Evolutionary conservation across 2,888 invertebrate species (phyloP).

Genomic region (Xiphydria camelus): DNA sequence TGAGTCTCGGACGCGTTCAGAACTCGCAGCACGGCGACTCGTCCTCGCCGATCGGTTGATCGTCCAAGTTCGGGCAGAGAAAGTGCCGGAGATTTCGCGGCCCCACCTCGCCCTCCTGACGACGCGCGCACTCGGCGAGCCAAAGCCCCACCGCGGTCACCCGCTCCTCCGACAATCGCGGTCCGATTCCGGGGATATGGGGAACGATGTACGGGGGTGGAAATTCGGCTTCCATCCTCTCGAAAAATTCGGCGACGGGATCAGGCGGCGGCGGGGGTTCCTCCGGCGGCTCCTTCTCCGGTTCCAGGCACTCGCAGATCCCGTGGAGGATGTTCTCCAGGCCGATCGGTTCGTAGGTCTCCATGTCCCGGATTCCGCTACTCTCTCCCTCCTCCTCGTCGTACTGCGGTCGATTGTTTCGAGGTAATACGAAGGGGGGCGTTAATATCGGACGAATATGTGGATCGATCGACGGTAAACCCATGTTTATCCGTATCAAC

Average conservation of each 20-base stretch:
- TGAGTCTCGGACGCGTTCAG: too few relatives aligned
- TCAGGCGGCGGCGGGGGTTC: slow-evolving; percentile 15
- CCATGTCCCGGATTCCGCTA: slow-evolving; percentile 14
- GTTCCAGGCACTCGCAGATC: slow-evolving; percentile 35
- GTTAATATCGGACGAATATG: too few relatives aligned
- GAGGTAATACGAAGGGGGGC: too few relatives aligned
- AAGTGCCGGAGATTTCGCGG: slow-evolving; percentile 73
- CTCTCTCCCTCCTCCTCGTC: slow-evolving; percentile 14
- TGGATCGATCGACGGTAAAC: too few relatives aligned
- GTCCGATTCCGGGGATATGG: slow-evolving; percentile 44
- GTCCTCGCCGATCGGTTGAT: too few relatives aligned
- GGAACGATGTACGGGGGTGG: slow-evolving; percentile 24
- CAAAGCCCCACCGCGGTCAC: slow-evolving; percentile 42
- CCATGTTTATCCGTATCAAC: too few relatives aligned
- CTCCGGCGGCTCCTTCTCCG: neutral
- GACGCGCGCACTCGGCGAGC: slow-evolving; percentile 54
- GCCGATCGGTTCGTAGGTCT: slow-evolving; percentile 24
- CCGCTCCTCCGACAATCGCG: slow-evolving; percentile 31
- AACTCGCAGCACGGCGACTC: too few relatives aligned
- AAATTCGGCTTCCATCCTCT: slow-evolving; percentile 37
- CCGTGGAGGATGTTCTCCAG: slow-evolving; percentile 27
- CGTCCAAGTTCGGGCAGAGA: slow-evolving; percentile 69
- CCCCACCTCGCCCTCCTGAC: slow-evolving; percentile 68
- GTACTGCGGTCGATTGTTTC: too few relatives aligned
- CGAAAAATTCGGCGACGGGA: slow-evolving; percentile 36